Conservation (phyloP, 2,113 vertebrate genomes). For the Brachionichthys hirsutus region DNA sequence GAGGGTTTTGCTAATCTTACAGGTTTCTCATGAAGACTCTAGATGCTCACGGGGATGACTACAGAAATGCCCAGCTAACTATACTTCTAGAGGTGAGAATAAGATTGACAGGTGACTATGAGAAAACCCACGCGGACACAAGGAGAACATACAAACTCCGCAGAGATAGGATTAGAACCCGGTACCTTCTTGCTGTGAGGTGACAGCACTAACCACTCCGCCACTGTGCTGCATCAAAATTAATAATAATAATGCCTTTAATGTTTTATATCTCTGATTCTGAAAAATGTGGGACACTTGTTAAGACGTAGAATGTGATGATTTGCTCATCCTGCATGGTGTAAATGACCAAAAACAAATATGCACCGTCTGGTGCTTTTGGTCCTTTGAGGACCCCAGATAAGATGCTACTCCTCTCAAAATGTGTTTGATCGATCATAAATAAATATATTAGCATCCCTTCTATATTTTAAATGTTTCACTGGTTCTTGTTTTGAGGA, state of each 20-base stretch:
- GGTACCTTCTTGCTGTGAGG: too few species aligned
- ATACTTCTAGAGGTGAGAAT: constrained; percentile 84
- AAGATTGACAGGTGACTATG: not conserved
- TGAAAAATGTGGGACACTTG: too few species aligned
- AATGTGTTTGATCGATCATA: not conserved
- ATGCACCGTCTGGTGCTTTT: not conserved
- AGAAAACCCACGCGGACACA: too few species aligned
- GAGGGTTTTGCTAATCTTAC: constrained; percentile 13
- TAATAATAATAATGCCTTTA: too few species aligned
- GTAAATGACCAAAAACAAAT: too few species aligned
- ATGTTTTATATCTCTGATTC: not conserved
- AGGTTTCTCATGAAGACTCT: constrained; percentile 91
- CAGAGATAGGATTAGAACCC: too few species aligned
- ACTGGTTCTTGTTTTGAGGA: constrained; percentile 57
- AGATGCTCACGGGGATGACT: constrained; percentile 86
- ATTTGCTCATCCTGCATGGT: too few species aligned
- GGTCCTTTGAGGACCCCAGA: not conserved
- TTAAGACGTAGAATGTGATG: too few species aligned
- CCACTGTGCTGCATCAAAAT: too few species aligned
- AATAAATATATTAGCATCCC: not conserved
- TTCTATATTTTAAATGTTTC: not conserved
- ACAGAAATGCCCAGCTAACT: constrained; percentile 84
- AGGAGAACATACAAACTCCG: too few species aligned
- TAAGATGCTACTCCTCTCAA: not conserved
- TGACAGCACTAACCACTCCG: too few species aligned